These are phyloP conservation scores for Apodemia zela DNA, from an alignment of 2,888 invertebrate genomes.

Conservation along the genomic window DNA sequence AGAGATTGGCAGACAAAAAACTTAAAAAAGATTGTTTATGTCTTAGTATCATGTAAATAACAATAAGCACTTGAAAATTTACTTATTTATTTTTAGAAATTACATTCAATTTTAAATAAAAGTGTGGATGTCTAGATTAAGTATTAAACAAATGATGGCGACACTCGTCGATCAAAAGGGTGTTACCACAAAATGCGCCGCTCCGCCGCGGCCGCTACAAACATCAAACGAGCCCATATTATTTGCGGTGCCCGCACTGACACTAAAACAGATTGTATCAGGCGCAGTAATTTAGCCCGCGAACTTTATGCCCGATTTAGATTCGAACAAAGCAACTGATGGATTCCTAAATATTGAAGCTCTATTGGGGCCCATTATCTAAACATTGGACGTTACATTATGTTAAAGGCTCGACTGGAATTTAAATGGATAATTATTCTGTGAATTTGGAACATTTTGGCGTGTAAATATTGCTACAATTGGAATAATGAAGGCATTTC, in stretches of 20 bases:
- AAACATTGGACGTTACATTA: conserved; percentile 11
- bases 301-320: conserved; percentile 14
- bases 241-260: not conserved
- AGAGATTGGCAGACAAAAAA: too few species aligned
- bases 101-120: too few species aligned
- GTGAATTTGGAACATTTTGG: not conserved
- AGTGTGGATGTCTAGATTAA: too few species aligned
- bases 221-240: conserved; percentile 1
- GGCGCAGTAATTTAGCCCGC: conserved; percentile 1
- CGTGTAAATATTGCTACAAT: conserved; percentile 5
- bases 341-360: conserved; percentile 15
- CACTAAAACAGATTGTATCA: conserved; percentile 12
- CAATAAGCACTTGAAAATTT: too few species aligned
- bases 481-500: conserved; percentile 4
- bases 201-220: not conserved
- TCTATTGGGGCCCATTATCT: conserved; percentile 13
- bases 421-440: conserved; percentile 11
- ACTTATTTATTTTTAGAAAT: too few species aligned
- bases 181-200: not conserved
- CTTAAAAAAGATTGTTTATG: too few species aligned
- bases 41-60: too few species aligned
- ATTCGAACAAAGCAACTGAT: conserved; percentile 15
- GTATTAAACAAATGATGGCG: not conserved
- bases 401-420: conserved; percentile 13
- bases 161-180: not conserved